These are phyloP conservation scores for Rostratula benghalensis DNA, from an alignment of 2,113 vertebrate genomes.

Conservation along the genomic window DNA sequence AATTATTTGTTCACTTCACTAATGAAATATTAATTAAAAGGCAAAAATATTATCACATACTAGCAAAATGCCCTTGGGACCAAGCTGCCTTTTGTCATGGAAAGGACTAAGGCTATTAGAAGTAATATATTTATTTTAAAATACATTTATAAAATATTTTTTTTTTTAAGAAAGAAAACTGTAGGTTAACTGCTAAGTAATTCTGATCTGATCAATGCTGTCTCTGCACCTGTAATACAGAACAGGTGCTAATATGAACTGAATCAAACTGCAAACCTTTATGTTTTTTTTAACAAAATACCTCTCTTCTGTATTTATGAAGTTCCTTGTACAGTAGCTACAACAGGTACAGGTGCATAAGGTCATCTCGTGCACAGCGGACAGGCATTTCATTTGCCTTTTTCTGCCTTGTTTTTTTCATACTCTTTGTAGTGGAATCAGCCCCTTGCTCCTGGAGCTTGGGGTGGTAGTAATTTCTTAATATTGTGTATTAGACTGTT, in stretches of 20 bases:
- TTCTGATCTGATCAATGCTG: not conserved
- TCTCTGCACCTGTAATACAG: not conserved
- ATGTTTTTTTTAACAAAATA: not conserved
- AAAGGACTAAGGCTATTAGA: not conserved
- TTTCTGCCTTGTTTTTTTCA: not conserved
- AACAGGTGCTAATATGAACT: too few species aligned
- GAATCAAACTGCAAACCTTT: not conserved
- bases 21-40: not conserved
- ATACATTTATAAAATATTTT: too few species aligned
- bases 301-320: not conserved
- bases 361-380: not conserved
- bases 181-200: not conserved
- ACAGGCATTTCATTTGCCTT: not conserved
- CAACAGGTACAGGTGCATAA: not conserved
- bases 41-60: not conserved
- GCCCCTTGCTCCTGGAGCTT: not conserved
- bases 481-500: fast-evolving
- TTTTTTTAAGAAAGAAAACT: too few species aligned
- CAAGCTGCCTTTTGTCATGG: not conserved
- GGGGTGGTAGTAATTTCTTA: not conserved
- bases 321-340: not conserved
- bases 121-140: not conserved
- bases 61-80: not conserved
- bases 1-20: not conserved
- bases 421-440: not conserved